Evolutionary conservation across 1,140 invertebrate species (phyloP), one percentile per base, ranked within the genome.

Genomic region (Akabosia matsudoensis): DNA sequence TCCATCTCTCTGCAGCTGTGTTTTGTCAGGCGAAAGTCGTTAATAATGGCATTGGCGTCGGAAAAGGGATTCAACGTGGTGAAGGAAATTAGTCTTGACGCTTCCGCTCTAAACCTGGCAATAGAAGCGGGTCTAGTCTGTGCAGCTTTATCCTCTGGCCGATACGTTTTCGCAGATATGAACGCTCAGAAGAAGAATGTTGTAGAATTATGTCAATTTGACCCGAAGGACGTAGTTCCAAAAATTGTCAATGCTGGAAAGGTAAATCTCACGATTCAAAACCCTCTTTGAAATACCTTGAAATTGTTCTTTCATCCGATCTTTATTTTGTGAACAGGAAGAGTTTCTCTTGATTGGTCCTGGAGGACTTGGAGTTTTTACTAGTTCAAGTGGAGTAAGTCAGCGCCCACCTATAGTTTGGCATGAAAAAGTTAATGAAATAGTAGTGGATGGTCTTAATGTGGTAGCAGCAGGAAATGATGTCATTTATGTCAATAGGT

Each of bases 341-440:
- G 83, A 84, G 61, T 84, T 83, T 76, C 64, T 84, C 3, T 79
- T 84, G 7, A 78, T 79, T 33, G 87, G 87, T 13, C 87, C 88
- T 2, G 86, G 85, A 78, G 85, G 85, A 54, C 82, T 89, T 18
- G 88, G 88, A 3, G 87, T 89, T 82, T 89, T 88, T 84, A 87
- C 87, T 0, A 87, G 86, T 7, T 85, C 86, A 4, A 85, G 83
- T 22, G 88, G 88, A 30, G 86, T 86, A 22, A 88, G 88, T 16
- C 86, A 88, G 76, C 81, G 87, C 33, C 88, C 88, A 28, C 88
- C 88, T 2, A 82, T 89, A 61, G 85, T 85, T 54, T 88, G 88
- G 87, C 85, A 84, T 18, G 84, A 86, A 22, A 85, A 84, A 73
- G 72, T 81, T 10, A 34, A 64, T 14, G 75, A 79, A 45, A 73